Evolutionary conservation across 1,140 invertebrate species (phyloP).

Genomic region (Choristoneura fumiferana): DNA sequence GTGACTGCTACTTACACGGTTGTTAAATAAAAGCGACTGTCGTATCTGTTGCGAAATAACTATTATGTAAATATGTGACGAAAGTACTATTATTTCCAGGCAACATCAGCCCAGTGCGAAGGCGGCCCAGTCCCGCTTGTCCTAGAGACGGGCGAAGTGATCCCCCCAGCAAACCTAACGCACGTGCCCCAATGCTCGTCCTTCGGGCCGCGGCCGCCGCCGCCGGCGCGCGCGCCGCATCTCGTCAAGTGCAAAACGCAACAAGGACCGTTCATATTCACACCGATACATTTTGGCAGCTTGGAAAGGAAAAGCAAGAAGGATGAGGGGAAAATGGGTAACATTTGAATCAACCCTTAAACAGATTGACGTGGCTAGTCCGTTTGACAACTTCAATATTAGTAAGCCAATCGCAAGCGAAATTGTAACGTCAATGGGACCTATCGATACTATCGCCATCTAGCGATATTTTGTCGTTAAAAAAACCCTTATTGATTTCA

Average conservation of each 20-base stretch:
- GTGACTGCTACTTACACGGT: too few species aligned
- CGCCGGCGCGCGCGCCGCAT: constrained; percentile 53
- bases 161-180: constrained; percentile 93
- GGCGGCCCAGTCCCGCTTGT: constrained; percentile 90
- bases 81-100: constrained; percentile 62
- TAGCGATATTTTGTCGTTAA: too few species aligned
- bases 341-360: constrained; percentile 34
- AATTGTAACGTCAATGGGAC: too few species aligned
- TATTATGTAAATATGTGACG: too few species aligned
- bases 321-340: constrained; percentile 88
- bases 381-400: too few species aligned
- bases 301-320: constrained; percentile 79
- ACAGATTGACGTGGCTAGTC: too few species aligned
- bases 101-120: constrained; percentile 90
- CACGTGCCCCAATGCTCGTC: constrained; percentile 90
- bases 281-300: constrained; percentile 90
- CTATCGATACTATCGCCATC: too few species aligned
- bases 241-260: constrained; percentile 60
- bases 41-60: too few species aligned
- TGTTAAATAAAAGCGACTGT: too few species aligned
- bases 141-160: constrained; percentile 86
- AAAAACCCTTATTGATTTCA: too few species aligned
- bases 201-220: constrained; percentile 65
- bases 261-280: constrained; percentile 83
- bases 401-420: too few species aligned